phyloP scores from a whole-genome alignment of 2,113 vertebrate species.

The Tricholaema leucomelas region DNA sequence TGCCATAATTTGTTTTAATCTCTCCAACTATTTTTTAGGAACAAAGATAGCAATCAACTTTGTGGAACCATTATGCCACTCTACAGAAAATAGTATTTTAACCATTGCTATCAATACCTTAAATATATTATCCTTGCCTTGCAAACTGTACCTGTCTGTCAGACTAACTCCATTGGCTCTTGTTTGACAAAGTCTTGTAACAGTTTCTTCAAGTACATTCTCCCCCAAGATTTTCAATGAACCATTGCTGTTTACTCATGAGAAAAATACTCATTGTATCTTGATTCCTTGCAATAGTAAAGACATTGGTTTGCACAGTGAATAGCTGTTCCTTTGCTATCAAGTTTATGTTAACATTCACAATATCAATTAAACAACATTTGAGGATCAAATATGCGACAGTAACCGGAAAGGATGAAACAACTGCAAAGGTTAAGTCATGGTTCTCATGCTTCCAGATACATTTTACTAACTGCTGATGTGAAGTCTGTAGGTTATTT shows the following conservation, averaged over 20 bases:
- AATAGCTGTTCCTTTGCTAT: background rate
- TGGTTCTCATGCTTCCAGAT: background rate
- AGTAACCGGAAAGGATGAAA: constrained; percentile 37
- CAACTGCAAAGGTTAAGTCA: constrained; percentile 24
- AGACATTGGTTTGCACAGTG: background rate
- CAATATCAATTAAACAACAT: constrained; percentile 20
- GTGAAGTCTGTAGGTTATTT: background rate
- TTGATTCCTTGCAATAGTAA: background rate
- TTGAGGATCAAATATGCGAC: constrained; percentile 2
- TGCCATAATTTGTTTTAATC: background rate
- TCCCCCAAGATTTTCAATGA: background rate
- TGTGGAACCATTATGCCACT: background rate
- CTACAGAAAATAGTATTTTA: background rate
- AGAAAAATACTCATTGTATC: background rate
- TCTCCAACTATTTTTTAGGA: background rate
- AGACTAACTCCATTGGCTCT: background rate
- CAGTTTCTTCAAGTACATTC: background rate
- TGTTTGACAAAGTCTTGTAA: background rate
- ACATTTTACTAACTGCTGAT: background rate
- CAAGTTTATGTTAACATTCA: background rate
- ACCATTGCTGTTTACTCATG: background rate
- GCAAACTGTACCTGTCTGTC: background rate
- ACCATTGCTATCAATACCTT: background rate
- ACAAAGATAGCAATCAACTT: background rate
- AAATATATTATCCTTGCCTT: background rate